phyloP scores from a whole-genome alignment of 2,888 invertebrate species.

The Xanthorhoe designata region DNA sequence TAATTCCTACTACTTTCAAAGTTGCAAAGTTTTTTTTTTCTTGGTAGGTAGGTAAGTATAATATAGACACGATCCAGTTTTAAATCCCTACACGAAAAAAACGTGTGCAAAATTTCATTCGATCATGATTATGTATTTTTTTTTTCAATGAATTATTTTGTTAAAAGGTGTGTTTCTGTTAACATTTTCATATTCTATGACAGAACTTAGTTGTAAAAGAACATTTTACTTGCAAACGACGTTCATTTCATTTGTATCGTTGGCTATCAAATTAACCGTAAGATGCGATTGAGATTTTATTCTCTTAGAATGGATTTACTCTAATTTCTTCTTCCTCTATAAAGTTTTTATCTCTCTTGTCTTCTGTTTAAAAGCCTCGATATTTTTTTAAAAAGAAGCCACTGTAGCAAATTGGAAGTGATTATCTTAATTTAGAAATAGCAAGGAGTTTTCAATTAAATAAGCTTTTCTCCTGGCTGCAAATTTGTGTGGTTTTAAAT shows the following conservation, averaged over 20 bases:
- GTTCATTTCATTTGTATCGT: conserved; percentile 41
- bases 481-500: neutral
- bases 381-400: neutral
- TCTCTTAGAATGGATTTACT: conserved; percentile 24
- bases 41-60: too few relatives aligned
- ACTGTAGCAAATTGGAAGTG: neutral
- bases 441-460: neutral
- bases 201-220: conserved; percentile 38
- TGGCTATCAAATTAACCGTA: conserved; percentile 41
- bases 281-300: conserved; percentile 36
- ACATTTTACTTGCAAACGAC: conserved; percentile 45
- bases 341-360: conserved; percentile 13
- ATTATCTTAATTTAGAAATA: neutral
- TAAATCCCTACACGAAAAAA: too few relatives aligned
- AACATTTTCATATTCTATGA: conserved; percentile 1
- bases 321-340: conserved; percentile 13
- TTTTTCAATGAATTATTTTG: too few relatives aligned
- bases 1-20: too few relatives aligned
- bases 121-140: too few relatives aligned
- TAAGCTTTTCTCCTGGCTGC: neutral
- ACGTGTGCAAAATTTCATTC: too few relatives aligned
- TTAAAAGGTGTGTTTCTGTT: conserved; percentile 8
- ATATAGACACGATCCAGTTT: too few relatives aligned
- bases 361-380: neutral
- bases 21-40: too few relatives aligned